Conservation (phyloP, 2,113 vertebrate species). For the Rhombomys opimus region DNA sequence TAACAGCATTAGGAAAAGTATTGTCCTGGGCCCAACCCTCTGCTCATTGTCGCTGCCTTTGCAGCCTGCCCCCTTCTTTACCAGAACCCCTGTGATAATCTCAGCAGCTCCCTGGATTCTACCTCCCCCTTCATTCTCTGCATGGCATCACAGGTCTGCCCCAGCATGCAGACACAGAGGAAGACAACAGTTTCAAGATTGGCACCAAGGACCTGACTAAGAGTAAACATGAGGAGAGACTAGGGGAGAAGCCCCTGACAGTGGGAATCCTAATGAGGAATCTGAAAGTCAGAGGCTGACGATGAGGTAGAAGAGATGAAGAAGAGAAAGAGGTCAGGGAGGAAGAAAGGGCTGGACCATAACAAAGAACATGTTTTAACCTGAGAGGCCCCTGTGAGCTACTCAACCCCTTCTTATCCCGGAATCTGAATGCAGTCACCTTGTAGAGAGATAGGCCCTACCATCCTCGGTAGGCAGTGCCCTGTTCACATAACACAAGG, state of each 20-base stretch:
- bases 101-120: background rate
- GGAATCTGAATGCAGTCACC: constrained; percentile 90
- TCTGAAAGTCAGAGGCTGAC: constrained; percentile 87
- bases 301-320: constrained; percentile 89
- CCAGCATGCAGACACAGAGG: background rate
- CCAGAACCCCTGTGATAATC: no score
- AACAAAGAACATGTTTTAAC: constrained; percentile 80
- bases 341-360: constrained; percentile 91
- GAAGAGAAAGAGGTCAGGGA: constrained; percentile 89
- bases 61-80: no score
- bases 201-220: constrained; percentile 93
- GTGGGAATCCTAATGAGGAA: constrained; percentile 92
- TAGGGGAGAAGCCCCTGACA: constrained; percentile 94
- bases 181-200: background rate
- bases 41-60: background rate
- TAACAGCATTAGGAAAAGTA: background rate
- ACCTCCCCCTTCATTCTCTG: background rate
- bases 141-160: background rate
- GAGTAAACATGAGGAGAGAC: constrained; percentile 97
- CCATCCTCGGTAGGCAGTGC: constrained; percentile 56
- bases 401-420: constrained; percentile 80
- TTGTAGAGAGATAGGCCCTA: constrained; percentile 79
- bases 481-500: constrained; percentile 56
- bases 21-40: background rate
- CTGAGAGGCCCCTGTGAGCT: constrained; percentile 84